Evolutionary conservation across 2,797 vertebrate species (phyloP), one percentile per base, ranked within the genome.

Genomic region (Labeo calbasu): DNA sequence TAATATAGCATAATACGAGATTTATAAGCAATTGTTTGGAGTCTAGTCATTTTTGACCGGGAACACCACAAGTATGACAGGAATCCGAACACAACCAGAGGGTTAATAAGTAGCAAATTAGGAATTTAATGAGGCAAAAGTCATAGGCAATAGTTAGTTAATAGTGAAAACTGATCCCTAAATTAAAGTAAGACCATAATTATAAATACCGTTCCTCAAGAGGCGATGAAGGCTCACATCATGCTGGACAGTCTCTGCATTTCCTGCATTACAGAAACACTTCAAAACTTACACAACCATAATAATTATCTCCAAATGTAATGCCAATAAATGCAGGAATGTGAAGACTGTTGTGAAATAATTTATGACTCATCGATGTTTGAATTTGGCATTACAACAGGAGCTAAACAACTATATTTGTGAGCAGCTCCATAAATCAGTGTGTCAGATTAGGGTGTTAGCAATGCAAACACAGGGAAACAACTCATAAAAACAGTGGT

Each of bases 391-490:
- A 84, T 65, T 75, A 85, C 46, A 51, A 68, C 36, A 57, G 25
- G 23, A 76, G 78, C 7, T 79, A 59, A 69, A 85, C 70, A 76
- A 68, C 43, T 70, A 57, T 68, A 76, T 55, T 81, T 76, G 40
- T 36, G 55, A 53, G 43, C 43, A 73, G 46, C 19, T 66, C 4
- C 32, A 28, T 81, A 75, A 55, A 77, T 85, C 8, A 46, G 8
- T 46, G 43, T 46, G 43, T 9, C 73, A 73, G 66, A 48, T 57
- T 43, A 50, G 53, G 28, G 21, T 23, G 75, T 50, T 28, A 57
- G 13, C 43, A 40, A 21, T 70, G 48, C 5, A 69, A 77, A 77
- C 21, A n/a, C 50, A 40, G 65, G 53, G 40, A 50, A 32, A 57
- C 13, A 36, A 15, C 36, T 28, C 32, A 73, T 46, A 14, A 69